phyloP scores from a whole-genome alignment of 2,797 vertebrate species.

The Selene dorsalis region DNA sequence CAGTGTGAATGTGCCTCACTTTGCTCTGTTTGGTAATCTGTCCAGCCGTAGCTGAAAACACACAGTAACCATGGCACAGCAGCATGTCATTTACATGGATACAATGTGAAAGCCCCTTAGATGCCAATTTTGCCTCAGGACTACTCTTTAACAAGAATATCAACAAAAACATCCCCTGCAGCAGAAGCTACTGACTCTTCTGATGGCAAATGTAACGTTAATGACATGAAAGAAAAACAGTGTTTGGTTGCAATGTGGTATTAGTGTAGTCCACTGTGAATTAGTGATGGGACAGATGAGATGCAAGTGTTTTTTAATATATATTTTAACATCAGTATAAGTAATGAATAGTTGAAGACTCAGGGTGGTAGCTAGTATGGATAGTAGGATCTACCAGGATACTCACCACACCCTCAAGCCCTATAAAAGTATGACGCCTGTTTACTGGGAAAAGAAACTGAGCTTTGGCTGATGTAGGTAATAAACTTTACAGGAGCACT shows the following conservation, averaged over 20 bases:
- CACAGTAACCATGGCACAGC: constrained; percentile 35
- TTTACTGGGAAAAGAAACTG: not conserved
- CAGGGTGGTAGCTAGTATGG: too few species aligned
- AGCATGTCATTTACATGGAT: constrained; percentile 26
- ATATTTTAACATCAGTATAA: not conserved
- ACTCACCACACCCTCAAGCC: not conserved
- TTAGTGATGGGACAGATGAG: too few species aligned
- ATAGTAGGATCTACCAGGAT: too few species aligned
- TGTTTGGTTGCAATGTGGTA: too few species aligned
- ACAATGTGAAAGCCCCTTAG: not conserved
- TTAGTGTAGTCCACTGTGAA: too few species aligned
- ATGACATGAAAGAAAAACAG: not conserved
- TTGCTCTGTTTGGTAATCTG: constrained; percentile 38
- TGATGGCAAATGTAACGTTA: not conserved
- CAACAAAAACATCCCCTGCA: not conserved
- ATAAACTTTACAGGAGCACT: not conserved
- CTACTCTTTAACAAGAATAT: not conserved
- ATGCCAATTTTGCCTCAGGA: not conserved
- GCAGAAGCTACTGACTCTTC: not conserved
- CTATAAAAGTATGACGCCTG: too few species aligned
- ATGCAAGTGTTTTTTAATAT: not conserved
- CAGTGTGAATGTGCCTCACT: not conserved
- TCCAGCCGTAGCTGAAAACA: constrained; percentile 45
- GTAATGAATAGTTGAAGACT: not conserved
- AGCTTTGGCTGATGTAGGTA: not conserved